A percentile compares a stretch with the other conserved stretches of the same genome.
These are phyloP conservation scores for Lepisosteus osseus DNA, from an alignment of 2,113 vertebrate genomes.

Conservation along the genomic window DNA sequence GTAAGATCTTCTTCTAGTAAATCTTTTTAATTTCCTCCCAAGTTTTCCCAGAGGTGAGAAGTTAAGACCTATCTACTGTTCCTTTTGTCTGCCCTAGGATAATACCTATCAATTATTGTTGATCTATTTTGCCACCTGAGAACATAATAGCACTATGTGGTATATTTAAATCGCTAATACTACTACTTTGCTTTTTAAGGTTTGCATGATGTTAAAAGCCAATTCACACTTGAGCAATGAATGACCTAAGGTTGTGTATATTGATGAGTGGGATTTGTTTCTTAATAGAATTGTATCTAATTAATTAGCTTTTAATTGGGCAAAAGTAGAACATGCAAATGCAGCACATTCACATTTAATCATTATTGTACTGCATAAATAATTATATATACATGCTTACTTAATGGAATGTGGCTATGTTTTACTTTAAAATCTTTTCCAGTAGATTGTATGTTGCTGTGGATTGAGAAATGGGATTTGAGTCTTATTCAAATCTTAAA, in stretches of 20 bases:
- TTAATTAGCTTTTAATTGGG: slow-evolving; percentile 77
- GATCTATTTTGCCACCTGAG: slow-evolving; percentile 53
- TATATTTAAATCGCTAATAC: slow-evolving; percentile 45
- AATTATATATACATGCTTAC: slow-evolving; percentile 40
- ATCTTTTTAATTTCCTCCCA: slow-evolving; percentile 3
- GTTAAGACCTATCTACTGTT: slow-evolving; percentile 23
- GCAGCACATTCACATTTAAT: slow-evolving; percentile 57
- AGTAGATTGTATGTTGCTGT: no score
- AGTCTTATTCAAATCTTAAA: no score
- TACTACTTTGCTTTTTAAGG: slow-evolving; percentile 54
- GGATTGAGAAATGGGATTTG: no score
- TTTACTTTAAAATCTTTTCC: no score
- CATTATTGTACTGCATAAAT: slow-evolving; percentile 52
- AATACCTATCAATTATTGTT: slow-evolving; percentile 51
- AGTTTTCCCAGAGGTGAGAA: background rate
- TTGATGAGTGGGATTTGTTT: slow-evolving; percentile 73
- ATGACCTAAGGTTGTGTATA: slow-evolving; percentile 66
- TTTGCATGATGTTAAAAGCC: slow-evolving; percentile 46
- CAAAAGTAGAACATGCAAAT: slow-evolving; percentile 68
- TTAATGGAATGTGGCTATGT: slow-evolving; percentile 41
- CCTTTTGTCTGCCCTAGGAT: slow-evolving; percentile 32
- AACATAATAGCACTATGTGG: slow-evolving; percentile 42
- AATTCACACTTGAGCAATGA: slow-evolving; percentile 55
- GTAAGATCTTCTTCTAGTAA: background rate
- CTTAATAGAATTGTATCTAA: slow-evolving; percentile 77